Percentiles rank a stretch among this genome's conserved stretches.
Evolutionary conservation across 2,797 vertebrate genomes (phyloP).

Genomic region (Sebastes umbrosus): DNA sequence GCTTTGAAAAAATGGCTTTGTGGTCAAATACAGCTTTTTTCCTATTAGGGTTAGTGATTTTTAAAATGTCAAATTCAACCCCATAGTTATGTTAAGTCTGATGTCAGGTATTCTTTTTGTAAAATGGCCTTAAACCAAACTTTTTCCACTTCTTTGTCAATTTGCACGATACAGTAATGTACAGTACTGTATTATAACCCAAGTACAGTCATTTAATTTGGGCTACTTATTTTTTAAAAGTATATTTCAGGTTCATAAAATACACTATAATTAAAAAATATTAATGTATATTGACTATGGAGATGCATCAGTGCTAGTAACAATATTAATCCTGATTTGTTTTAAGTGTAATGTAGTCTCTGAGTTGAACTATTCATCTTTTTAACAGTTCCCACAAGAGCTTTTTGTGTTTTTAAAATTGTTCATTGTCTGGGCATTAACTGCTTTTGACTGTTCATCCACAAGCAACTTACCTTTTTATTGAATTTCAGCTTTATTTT

Average conservation of each 20-base stretch:
- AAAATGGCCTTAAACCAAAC: slow-evolving; percentile 43
- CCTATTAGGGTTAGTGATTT: neutral
- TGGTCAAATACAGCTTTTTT: slow-evolving; percentile 26
- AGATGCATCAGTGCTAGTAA: slow-evolving; percentile 22
- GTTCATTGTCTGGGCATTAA: neutral
- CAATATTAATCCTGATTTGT: slow-evolving; percentile 21
- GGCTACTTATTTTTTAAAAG: neutral
- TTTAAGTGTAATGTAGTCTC: neutral
- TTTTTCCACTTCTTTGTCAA: slow-evolving; percentile 27
- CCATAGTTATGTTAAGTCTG: slow-evolving; percentile 3
- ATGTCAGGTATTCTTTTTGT: slow-evolving; percentile 9
- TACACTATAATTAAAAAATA: neutral
- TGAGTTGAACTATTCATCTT: slow-evolving; percentile 12
- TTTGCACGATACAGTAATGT: neutral
- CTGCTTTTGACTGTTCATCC: neutral
- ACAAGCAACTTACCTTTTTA: slow-evolving; percentile 1
- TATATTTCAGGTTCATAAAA: slow-evolving; percentile 4
- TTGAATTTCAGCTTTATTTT: neutral
- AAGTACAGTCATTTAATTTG: neutral
- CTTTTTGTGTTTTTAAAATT: slow-evolving; percentile 8
- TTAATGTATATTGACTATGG: neutral
- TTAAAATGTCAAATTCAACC: neutral
- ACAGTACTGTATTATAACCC: neutral
- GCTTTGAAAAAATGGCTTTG: slow-evolving; percentile 30
- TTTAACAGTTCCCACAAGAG: slow-evolving; percentile 4